Conservation (phyloP, 1,140 invertebrate species). For the Matsumurasca onukii region DNA sequence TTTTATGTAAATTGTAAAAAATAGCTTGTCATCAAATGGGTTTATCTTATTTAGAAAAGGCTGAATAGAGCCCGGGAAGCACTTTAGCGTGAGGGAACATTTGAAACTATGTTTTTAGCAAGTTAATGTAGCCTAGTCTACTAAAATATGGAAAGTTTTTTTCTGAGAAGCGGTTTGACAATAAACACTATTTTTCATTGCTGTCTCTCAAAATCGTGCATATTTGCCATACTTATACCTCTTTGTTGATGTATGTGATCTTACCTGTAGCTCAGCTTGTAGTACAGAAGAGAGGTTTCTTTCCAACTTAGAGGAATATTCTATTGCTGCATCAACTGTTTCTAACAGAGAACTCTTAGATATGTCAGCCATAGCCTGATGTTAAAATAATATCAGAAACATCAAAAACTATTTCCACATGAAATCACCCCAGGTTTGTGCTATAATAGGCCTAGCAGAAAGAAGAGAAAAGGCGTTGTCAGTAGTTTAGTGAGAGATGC, state of each 20-base stretch:
- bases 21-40: neutral
- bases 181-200: neutral
- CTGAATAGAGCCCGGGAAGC: neutral
- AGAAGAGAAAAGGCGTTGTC: too few relatives aligned
- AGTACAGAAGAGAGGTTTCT: constrained; percentile 29
- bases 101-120: neutral
- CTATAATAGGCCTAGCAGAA: too few relatives aligned
- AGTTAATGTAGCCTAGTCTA: neutral
- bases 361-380: constrained; percentile 31
- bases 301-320: constrained; percentile 35
- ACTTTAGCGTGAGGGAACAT: neutral
- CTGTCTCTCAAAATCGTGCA: neutral
- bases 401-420: too few relatives aligned
- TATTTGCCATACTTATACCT: neutral
- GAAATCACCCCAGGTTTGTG: too few relatives aligned
- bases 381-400: too few relatives aligned
- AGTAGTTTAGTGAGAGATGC: too few relatives aligned
- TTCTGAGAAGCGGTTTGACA: neutral
- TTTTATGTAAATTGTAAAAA: neutral
- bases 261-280: constrained; percentile 32
- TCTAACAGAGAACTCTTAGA: constrained; percentile 33
- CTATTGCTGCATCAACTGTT: constrained; percentile 34
- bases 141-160: neutral
- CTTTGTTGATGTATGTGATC: constrained; percentile 1
- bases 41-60: neutral